These are phyloP conservation scores for Momotus momota DNA, from an alignment of 2,797 vertebrate genomes.

Conservation along the genomic window DNA sequence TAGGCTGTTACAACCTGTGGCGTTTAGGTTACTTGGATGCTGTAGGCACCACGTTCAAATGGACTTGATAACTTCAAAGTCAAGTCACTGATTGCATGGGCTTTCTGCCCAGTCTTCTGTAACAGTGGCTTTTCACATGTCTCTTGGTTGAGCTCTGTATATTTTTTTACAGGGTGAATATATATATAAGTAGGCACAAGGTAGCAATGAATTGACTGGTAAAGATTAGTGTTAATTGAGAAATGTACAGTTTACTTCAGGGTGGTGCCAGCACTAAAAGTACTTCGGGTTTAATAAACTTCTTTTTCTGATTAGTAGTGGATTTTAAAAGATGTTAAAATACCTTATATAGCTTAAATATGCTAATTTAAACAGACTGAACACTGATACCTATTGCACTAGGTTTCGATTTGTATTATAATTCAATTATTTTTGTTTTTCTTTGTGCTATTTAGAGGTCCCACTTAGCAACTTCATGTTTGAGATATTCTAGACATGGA, in stretches of 20 bases:
- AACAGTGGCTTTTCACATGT: not conserved
- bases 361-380: not conserved
- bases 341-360: not conserved
- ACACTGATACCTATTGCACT: not conserved
- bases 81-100: accelerated
- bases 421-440: not conserved
- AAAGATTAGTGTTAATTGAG: not conserved
- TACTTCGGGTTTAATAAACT: not conserved
- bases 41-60: not conserved
- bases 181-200: not conserved
- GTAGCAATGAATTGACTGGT: not conserved
- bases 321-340: not conserved
- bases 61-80: not conserved
- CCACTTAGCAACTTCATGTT: not conserved
- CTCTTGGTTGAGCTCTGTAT: accelerated
- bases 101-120: not conserved
- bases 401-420: not conserved
- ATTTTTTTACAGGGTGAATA: not conserved
- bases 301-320: not conserved
- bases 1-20: accelerated
- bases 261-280: not conserved
- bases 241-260: accelerated
- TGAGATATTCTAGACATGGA: not conserved
- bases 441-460: not conserved
- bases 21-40: not conserved